Conservation (phyloP, 2,113 vertebrate genomes). For the Neomonachus schauinslandi region DNA sequence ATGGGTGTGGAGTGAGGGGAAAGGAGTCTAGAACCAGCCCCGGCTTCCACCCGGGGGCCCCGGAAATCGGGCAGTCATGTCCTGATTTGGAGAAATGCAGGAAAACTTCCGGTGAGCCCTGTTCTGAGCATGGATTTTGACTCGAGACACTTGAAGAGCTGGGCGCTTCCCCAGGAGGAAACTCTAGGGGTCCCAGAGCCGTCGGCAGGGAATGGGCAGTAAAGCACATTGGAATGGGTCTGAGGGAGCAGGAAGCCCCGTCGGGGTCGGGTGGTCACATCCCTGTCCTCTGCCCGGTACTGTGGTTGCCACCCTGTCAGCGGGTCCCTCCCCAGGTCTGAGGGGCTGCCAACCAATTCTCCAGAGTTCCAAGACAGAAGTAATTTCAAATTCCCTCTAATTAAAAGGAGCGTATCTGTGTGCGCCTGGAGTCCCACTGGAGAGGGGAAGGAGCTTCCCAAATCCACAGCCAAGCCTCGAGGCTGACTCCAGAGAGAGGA, state of each 20-base stretch:
- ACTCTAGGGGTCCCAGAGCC: background rate
- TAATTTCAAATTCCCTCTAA: conserved; percentile 55
- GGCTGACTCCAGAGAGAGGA: conserved; percentile 55
- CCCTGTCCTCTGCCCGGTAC: background rate
- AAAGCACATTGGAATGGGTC: background rate
- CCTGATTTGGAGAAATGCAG: background rate
- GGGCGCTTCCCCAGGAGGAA: background rate
- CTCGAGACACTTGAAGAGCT: background rate
- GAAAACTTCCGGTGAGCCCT: background rate
- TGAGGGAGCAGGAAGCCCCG: background rate
- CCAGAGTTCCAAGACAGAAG: conserved; percentile 45
- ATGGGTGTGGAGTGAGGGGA: background rate
- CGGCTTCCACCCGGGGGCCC: background rate
- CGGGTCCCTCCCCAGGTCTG: background rate
- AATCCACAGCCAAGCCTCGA: conserved; percentile 65
- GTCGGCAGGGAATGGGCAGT: background rate
- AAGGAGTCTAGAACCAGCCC: background rate
- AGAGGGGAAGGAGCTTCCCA: background rate
- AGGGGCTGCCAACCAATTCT: background rate
- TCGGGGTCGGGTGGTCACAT: background rate
- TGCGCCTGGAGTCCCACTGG: conserved; percentile 35
- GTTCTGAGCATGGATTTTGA: background rate
- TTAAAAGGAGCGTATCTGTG: conserved; percentile 36
- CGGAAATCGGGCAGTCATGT: background rate
- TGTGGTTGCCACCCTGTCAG: background rate